Evolutionary conservation across 2,888 invertebrate genomes (phyloP), one percentile per base, ranked within the genome.

Genomic region (Chloromyia formosa): DNA sequence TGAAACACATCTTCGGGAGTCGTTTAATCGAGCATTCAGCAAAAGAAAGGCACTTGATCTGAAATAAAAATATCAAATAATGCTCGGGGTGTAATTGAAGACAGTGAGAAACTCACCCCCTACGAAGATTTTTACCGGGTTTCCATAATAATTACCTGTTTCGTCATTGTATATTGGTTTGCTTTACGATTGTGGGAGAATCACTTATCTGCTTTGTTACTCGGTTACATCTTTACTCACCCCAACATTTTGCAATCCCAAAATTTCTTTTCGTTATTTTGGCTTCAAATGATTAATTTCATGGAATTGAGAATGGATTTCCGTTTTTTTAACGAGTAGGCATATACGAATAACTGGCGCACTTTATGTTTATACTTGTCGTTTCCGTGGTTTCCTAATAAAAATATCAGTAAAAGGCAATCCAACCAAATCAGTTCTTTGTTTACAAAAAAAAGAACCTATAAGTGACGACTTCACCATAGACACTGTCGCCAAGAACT

Each of bases 51-150:
- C 66, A 68, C 66, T 68, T 49, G 66, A 68, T 68, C 66, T 68
- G 2, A 68, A 68, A 68, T 68, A 49, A 68, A 68, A 68, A 68
- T 68, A 68, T 68, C 66, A 68, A 68, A 68, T 68, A 68, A 49
- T 68, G 64, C 64, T 64, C 49, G 49, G 49, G 66, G 66, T 68
- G 66, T 20, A 53, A 68, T 68, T 68, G 49, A 68, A 68, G 66
- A 68, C 49, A 49, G 49, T 68, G 66, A 68, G 66, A 68, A 68
- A 49, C 49, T 45, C 22, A 68, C 66, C 66, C 66, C 66, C 66
- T 68, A 68, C 66, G 49, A 49, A 18, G 66, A 20, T 49, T 22
- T 22, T 22, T 45, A 4, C 7, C 16, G 3, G 2, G 49, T 12
- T n/a, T 12, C 12, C 14, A 7, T 49, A 49, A 5, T 49, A 68